These are phyloP conservation scores for Diplodus sargus DNA, from an alignment of 2,797 vertebrate species.

Conservation along the genomic window DNA sequence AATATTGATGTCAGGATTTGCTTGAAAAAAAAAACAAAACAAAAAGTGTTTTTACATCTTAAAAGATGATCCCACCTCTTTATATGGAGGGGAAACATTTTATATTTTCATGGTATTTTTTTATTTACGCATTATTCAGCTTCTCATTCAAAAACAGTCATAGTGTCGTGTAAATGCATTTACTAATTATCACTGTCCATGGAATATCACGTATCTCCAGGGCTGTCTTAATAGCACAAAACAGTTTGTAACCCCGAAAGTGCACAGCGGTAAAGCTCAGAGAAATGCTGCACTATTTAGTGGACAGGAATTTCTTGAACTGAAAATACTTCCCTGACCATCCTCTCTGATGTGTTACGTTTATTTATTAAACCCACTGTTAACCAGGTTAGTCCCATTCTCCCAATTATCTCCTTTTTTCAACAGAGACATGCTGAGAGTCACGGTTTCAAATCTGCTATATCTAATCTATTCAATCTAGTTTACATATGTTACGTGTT, in stretches of 20 bases:
- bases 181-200: neutral
- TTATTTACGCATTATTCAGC: slow-evolving; percentile 15
- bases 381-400: too few relatives aligned
- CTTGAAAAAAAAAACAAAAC: slow-evolving; percentile 23
- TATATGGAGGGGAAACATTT: neutral
- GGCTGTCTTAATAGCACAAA: neutral
- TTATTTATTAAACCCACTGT: too few relatives aligned
- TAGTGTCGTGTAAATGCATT: slow-evolving; percentile 14
- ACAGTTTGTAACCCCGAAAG: neutral
- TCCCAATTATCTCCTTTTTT: too few relatives aligned
- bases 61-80: neutral
- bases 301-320: too few relatives aligned
- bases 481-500: neutral
- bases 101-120: slow-evolving; percentile 35
- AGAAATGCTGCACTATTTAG: neutral
- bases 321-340: too few relatives aligned
- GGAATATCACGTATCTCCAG: neutral
- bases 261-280: neutral
- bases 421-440: too few relatives aligned
- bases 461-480: too few relatives aligned
- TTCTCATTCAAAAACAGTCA: slow-evolving; percentile 13
- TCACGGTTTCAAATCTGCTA: too few relatives aligned
- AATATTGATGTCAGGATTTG: slow-evolving; percentile 62
- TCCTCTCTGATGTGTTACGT: too few relatives aligned
- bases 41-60: neutral